Evolutionary conservation across 2,797 vertebrate genomes (phyloP), one percentile per base, ranked within the genome.

Genomic region (Molossus alvarezi): DNA sequence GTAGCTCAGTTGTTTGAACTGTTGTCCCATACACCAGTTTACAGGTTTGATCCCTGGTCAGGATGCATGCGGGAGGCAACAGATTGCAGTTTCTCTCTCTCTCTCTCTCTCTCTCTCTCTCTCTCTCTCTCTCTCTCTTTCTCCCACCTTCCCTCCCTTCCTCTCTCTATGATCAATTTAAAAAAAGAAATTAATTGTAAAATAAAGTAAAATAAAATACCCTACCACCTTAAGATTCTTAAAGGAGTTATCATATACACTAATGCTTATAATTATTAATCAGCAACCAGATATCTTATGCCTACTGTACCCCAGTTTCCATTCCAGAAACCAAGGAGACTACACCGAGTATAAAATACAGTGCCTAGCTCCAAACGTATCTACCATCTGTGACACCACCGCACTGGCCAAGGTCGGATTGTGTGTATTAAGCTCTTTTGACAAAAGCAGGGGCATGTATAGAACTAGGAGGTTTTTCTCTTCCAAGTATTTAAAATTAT

Each of bases 401-500:
- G 67, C 58, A 58, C 0, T 10, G 20, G 57, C 25, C 88, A 76
- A 69, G 13, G 73, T 51, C 23, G 92, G 45, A 6, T 20, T 87
- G 21, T 11, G 1, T 71, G 55, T 37, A 45, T 48, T 53, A 58
- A 69, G 12, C 41, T 93, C 76, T 88, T 92, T 83, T 79, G 57
- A 58, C 64, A 92, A 94, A 94, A 71, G 25, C 23, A 37, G 27
- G 27, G 15, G 9, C 57, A n/a, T 11, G 0, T 58, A 20, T 14
- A 53, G 3, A 90, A 88, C 51, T 58, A 80, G 45, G 71, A 92
- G 25, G 2, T 27, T 72, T 37, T 67, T 37, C 48, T 72, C 45
- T 86, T 81, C 29, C 37, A 88, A 88, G 64, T 45, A 25, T 48
- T 58, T 95, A 64, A 85, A 94, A 95, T 87, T 87, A 73, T 82